Percentiles rank a stretch among this genome's conserved stretches.
Evolutionary conservation across 2,797 vertebrate genomes (phyloP).

Genomic region (Sebastes minor): DNA sequence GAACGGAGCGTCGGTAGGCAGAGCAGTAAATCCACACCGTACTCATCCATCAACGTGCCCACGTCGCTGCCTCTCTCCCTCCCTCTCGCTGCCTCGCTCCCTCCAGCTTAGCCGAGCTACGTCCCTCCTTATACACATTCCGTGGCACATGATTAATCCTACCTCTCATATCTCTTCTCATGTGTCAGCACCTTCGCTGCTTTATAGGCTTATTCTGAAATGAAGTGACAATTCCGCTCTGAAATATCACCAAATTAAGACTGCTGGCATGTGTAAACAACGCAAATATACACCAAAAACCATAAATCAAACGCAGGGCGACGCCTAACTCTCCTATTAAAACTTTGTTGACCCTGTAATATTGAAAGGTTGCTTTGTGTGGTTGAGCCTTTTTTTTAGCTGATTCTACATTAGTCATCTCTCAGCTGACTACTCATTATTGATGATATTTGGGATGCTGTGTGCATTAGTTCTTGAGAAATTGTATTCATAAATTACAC

Average conservation of each 20-base stretch:
- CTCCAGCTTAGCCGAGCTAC: constrained; percentile 54
- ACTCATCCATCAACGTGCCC: constrained; percentile 58
- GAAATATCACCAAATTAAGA: constrained; percentile 79
- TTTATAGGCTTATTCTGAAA: constrained; percentile 76
- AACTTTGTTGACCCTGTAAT: constrained; percentile 63
- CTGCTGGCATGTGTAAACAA: constrained; percentile 74
- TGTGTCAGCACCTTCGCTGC: constrained; percentile 71
- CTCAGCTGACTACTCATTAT: constrained; percentile 2
- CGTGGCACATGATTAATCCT: constrained; percentile 71
- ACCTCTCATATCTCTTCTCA: constrained; percentile 68
- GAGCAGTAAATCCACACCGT: constrained; percentile 50
- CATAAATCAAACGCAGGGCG: constrained; percentile 51
- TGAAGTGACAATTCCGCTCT: constrained; percentile 68
- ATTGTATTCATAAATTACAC: constrained; percentile 21
- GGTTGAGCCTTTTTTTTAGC: constrained; percentile 23
- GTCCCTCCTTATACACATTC: constrained; percentile 55
- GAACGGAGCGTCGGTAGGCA: constrained; percentile 32
- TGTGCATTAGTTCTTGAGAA: constrained; percentile 19
- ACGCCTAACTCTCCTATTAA: constrained; percentile 40
- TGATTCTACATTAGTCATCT: constrained; percentile 22
- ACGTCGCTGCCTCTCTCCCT: constrained; percentile 7
- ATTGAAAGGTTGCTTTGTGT: constrained; percentile 39
- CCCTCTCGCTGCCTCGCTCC: constrained; percentile 16
- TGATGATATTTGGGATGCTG: constrained; percentile 16
- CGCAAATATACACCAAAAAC: constrained; percentile 54